Base-by-base conservation (phyloP, 2,113 vertebrate genomes). In the Tachysurus fulvidraco region DNA sequence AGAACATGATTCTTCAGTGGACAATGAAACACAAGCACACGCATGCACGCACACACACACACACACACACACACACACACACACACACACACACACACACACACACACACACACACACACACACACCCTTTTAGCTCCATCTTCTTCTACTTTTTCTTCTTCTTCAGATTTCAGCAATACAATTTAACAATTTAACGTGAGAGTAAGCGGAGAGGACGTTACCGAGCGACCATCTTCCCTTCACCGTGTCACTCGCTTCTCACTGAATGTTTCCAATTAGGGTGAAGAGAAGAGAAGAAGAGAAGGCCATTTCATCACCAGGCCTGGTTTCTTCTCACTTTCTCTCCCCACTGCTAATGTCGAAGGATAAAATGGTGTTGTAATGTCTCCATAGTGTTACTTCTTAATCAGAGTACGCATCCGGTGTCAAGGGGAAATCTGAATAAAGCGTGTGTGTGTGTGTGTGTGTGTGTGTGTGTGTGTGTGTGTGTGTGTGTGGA, bases 381-480 rank as follows among this genome's bases (percentile, higher is more conserved):
- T 62, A 82, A 67, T 54, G 83, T 83, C 80, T 73, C 83, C 89
- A 79, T 92, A 89, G 89, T 89, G 73, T 55, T 88, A 91, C 88
- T 89, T 86, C 86, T 93, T 94, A 93, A 94, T 94, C 88, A 90
- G 41, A 89, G 89, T 69, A 87, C 86, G 90, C 93, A 94, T 95
- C 94, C 93, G 92, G 93, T 94, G 93, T 93, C 92, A 91, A 91
- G 88, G 88, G 65, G 82, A 88, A 93, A 86, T 93, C 93, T 91
- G 92, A 94, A 94, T 94, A 92, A 93, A 92, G 90, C 90, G 87
- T 71, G 89, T 91, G 91, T 91, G 92, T 30, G 12, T 28, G 71
- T 60, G 69, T 76, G 23, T 84, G 83, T 74, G 83, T 83, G 64
- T 71, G 83, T 84, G 83, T 69, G 62, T 81, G 55, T 81, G 79